A percentile compares a stretch with the other conserved stretches of the same genome.
Conservation (phyloP, 2,888 invertebrate genomes). For the Capitulum mitella region DNA sequence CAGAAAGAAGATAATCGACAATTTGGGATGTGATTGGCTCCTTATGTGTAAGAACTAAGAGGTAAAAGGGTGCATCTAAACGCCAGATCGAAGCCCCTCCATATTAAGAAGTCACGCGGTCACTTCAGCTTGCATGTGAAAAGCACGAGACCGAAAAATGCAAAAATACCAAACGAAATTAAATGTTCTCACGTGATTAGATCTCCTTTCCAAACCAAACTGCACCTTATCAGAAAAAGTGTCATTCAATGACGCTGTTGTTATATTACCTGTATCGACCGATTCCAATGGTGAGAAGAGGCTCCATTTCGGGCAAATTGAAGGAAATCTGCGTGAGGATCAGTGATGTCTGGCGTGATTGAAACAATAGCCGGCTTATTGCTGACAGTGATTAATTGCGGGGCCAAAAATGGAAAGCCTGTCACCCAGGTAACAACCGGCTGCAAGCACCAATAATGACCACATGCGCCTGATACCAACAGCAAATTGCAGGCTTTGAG, state of each 20-base stretch:
- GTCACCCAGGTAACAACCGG: not conserved
- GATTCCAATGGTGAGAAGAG: not conserved
- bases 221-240: not conserved
- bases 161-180: not conserved
- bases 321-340: not conserved
- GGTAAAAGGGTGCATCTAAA: no score
- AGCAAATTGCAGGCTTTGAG: not conserved
- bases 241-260: not conserved
- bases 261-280: not conserved
- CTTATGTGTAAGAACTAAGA: no score
- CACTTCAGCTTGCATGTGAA: not conserved
- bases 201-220: not conserved
- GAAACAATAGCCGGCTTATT: slow-evolving; percentile 15
- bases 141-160: not conserved
- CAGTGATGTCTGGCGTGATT: not conserved
- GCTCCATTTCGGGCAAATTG: not conserved
- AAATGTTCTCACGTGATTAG: not conserved
- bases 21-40: no score
- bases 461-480: not conserved
- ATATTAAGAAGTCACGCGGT: no score
- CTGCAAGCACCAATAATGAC: not conserved
- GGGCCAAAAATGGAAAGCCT: not conserved
- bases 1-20: no score
- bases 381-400: not conserved
- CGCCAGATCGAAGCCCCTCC: no score